Base-by-base conservation (phyloP, 1,140 invertebrate species). In the Drosophila tani region DNA sequence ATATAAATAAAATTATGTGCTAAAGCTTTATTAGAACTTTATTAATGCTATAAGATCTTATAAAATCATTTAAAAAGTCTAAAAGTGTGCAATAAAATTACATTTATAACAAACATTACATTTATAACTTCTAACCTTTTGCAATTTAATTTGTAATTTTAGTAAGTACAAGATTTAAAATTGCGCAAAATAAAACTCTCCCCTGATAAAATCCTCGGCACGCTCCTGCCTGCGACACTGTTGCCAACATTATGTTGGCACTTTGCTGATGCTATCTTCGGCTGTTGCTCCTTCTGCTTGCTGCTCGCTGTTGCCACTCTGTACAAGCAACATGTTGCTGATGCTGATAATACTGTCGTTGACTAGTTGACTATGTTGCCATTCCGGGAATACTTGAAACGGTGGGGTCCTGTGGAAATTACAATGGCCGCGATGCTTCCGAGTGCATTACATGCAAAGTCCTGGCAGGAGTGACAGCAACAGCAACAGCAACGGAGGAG, bases 321-420 rank as follows among this genome's bases (percentile, higher is more conserved):
- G 83, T 73, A 80, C 68, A 63, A 78, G 84, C 84, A 87, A 84
- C 84, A 88, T 87, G 84, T 87, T 87, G 84, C 87, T 71, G 83
- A 83, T 78, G 77, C 79, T 88, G 81, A 87, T 87, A 87, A 87
- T 83, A 63, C 62, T 79, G 68, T 77, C 81, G 77, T 71, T 87
- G 75, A 79, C 65, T 79, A 79, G 65, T 70, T 74, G 84, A 87
- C 83, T 87, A 83, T 87, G 83, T 88, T 81, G 84, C 68, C 73
- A 70, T 77, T 81, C 47, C 29, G 19, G 27, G 21, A 24, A 35
- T 45, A 40, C 32, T 40, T 40, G 43, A 53, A 55, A 21, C 53
- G 27, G 29, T 41, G 46, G 79, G 65, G 21, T 55, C 64, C 53
- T 64, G 83, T 84, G 85, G 77, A 88, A 90, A 88, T 88, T 79